Percentiles rank a stretch among this genome's conserved stretches.
phyloP scores from a whole-genome alignment of 2,797 vertebrate species.

The Trichosurus vulpecula region DNA sequence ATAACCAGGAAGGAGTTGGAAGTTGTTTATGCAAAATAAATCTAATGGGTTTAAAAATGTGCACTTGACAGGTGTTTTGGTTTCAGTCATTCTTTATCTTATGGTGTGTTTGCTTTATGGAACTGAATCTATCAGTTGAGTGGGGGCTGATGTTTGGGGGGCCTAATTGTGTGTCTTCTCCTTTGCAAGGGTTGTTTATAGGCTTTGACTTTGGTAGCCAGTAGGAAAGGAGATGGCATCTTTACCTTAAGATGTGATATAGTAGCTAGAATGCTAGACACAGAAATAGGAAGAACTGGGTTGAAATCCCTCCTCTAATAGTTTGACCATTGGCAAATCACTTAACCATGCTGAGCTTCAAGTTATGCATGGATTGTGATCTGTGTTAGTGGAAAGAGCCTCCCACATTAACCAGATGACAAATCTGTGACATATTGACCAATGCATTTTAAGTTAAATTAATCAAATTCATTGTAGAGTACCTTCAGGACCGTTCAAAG shows the following conservation, averaged over 20 bases:
- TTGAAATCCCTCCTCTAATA: too few species aligned
- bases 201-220: neutral
- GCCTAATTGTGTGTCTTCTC: neutral
- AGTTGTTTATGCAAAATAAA: too few species aligned
- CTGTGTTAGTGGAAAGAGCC: neutral
- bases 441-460: too few species aligned
- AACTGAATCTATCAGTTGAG: too few species aligned
- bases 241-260: neutral
- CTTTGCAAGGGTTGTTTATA: neutral
- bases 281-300: neutral
- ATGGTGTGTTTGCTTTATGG: neutral
- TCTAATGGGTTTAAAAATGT: too few species aligned
- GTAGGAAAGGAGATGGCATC: neutral
- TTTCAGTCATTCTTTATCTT: neutral
- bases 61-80: neutral
- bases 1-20: too few species aligned
- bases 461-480: too few species aligned
- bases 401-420: neutral
- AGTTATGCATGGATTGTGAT: neutral
- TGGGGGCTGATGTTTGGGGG: neutral
- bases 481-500: too few species aligned
- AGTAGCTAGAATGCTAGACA: neutral
- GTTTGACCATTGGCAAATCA: too few species aligned
- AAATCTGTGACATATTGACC: neutral
- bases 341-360: neutral